Percentiles rank a stretch among this genome's conserved stretches.
These are phyloP conservation scores for Anser brachyrhynchus DNA, from an alignment of 2,113 vertebrate genomes.

Conservation along the genomic window DNA sequence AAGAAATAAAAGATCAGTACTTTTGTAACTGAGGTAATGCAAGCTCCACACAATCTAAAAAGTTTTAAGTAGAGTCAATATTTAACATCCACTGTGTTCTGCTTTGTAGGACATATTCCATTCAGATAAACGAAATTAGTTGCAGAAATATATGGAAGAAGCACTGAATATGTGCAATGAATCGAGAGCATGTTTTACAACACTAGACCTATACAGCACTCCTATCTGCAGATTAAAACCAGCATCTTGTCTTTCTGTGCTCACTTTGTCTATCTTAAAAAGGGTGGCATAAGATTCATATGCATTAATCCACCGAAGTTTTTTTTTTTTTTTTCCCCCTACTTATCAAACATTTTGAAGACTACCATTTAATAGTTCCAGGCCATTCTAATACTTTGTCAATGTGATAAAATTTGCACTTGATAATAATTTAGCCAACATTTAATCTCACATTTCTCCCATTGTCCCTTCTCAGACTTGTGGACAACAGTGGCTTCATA, in stretches of 20 bases:
- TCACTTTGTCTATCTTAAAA: background rate
- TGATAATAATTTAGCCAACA: background rate
- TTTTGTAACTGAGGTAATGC: background rate
- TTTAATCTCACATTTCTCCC: background rate
- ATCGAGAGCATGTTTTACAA: background rate
- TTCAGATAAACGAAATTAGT: constrained; percentile 63
- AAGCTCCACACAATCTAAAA: background rate
- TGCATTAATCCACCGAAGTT: background rate
- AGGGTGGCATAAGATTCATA: background rate
- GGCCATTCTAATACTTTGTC: background rate
- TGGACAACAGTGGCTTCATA: background rate
- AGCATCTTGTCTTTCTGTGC: background rate
- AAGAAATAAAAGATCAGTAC: background rate
- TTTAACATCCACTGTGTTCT: constrained; percentile 47
- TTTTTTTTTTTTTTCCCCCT: background rate
- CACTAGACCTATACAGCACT: background rate
- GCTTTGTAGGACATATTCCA: constrained; percentile 25
- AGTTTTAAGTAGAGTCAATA: constrained; percentile 21
- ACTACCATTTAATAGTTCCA: background rate
- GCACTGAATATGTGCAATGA: background rate
- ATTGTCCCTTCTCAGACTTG: background rate
- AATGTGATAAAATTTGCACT: background rate
- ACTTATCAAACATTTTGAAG: background rate
- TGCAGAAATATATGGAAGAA: background rate
- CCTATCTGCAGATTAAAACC: background rate